Percentiles rank a stretch among this genome's conserved stretches.
Evolutionary conservation across 2,113 vertebrate species (phyloP).

Genomic region (Austrofundulus limnaeus): DNA sequence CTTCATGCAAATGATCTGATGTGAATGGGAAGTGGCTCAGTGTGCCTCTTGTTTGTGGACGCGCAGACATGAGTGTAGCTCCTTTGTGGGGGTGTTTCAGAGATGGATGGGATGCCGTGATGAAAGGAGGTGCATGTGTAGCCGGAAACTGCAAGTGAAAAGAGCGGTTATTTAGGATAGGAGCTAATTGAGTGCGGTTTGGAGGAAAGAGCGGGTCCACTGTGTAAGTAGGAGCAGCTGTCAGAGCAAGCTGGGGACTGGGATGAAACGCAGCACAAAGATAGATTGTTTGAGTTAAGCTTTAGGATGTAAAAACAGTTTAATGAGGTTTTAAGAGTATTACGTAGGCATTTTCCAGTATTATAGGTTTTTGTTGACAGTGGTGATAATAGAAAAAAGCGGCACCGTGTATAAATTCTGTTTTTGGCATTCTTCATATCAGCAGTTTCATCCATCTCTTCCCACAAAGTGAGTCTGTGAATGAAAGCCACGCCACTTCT

Average conservation of each 20-base stretch:
- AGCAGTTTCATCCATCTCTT: constrained; percentile 13
- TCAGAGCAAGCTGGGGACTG: constrained; percentile 20
- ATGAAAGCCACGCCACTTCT: constrained; percentile 75
- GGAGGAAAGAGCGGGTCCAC: constrained; percentile 48
- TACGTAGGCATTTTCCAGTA: no score
- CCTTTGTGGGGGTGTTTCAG: constrained; percentile 68
- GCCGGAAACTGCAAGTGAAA: constrained; percentile 69
- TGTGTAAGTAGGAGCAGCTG: constrained; percentile 58
- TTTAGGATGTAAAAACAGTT: not conserved
- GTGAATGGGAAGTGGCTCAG: constrained; percentile 71
- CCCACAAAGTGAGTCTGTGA: constrained; percentile 74
- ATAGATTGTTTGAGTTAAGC: not conserved
- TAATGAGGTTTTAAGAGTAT: not conserved
- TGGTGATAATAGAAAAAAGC: no score
- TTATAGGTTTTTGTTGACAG: no score
- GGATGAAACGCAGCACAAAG: constrained; percentile 27
- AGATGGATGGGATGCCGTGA: constrained; percentile 67
- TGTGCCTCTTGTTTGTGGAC: constrained; percentile 67
- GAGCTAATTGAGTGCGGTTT: constrained; percentile 67
- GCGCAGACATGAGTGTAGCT: constrained; percentile 65
- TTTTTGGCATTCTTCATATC: constrained; percentile 9
- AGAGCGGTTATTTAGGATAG: constrained; percentile 64
- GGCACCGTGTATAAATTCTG: no score
- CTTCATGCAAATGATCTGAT: constrained; percentile 70
- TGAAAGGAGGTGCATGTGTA: constrained; percentile 65